These are phyloP conservation scores for Cerastoderma edule DNA, from an alignment of 2,888 invertebrate species.

Conservation along the genomic window DNA sequence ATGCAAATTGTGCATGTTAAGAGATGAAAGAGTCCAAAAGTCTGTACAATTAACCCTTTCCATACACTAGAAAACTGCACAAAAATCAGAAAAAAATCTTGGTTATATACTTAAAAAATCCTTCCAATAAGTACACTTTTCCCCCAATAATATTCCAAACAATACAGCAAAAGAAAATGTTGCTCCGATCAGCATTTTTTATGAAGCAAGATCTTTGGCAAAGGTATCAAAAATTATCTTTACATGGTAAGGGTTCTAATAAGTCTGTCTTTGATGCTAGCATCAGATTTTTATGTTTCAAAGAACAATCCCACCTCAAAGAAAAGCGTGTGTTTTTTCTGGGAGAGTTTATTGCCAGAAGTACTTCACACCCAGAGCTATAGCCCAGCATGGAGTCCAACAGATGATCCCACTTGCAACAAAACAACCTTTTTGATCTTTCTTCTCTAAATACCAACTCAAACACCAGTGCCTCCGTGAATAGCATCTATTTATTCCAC, in stretches of 20 bases:
- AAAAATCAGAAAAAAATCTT: no score
- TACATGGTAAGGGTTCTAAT: no score
- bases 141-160: no score
- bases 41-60: slow-evolving; percentile 60
- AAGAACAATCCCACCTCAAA: slow-evolving; percentile 61
- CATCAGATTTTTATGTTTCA: slow-evolving; percentile 59
- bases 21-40: slow-evolving; percentile 56
- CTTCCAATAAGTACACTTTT: no score
- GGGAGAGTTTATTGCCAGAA: slow-evolving; percentile 25
- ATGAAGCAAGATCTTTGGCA: no score
- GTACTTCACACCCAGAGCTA: slow-evolving; percentile 42
- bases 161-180: no score
- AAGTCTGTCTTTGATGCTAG: slow-evolving; percentile 52
- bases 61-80: no score
- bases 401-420: slow-evolving; percentile 45
- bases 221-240: no score
- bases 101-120: no score
- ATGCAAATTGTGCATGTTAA: slow-evolving; percentile 63
- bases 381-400: slow-evolving; percentile 39
- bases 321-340: slow-evolving; percentile 34
- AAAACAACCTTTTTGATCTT: slow-evolving; percentile 50
- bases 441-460: slow-evolving; percentile 30
- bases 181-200: no score
- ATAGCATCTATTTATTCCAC: slow-evolving; percentile 16
- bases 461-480: slow-evolving; percentile 29